Percentiles rank a stretch among this genome's conserved stretches.
These are phyloP conservation scores for Bugulina stolonifera DNA, from an alignment of 2,888 invertebrate genomes.

Conservation along the genomic window DNA sequence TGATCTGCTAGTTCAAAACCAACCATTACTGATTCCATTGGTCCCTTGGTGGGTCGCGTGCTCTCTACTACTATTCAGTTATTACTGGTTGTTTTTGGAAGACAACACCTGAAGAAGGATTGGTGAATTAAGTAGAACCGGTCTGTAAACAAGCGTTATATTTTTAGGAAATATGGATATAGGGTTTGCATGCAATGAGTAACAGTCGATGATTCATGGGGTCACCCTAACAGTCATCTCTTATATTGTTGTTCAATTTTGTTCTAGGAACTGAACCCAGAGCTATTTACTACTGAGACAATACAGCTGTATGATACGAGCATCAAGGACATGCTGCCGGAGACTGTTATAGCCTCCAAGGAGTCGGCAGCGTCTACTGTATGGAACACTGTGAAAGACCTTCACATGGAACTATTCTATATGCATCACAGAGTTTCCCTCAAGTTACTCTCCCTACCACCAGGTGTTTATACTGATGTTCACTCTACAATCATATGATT, in stretches of 20 bases:
- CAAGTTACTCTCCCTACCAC: slow-evolving; percentile 41
- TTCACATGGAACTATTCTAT: slow-evolving; percentile 49
- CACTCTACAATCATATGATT: not conserved
- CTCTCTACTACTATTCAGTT: no score
- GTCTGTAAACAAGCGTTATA: no score
- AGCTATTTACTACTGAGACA: slow-evolving; percentile 39
- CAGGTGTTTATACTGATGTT: slow-evolving; percentile 30
- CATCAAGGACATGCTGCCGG: not conserved
- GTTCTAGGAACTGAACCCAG: slow-evolving; percentile 41
- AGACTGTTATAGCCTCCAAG: not conserved
- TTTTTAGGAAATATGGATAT: no score
- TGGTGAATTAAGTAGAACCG: no score
- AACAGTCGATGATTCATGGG: no score
- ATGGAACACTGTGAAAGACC: slow-evolving; percentile 49
- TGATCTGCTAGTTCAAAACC: no score
- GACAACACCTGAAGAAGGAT: no score
- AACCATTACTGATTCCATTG: no score
- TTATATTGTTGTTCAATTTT: not conserved
- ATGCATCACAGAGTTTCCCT: slow-evolving; percentile 50
- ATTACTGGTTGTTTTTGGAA: no score
- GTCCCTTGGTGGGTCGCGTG: no score
- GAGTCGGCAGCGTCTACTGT: slow-evolving; percentile 35
- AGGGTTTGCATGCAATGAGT: no score
- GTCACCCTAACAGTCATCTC: no score
- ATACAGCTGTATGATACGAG: slow-evolving; percentile 6